A percentile compares a stretch with the other conserved stretches of the same genome.
These are phyloP conservation scores for Pristiophorus japonicus DNA, from an alignment of 2,113 vertebrate species.

Conservation along the genomic window DNA sequence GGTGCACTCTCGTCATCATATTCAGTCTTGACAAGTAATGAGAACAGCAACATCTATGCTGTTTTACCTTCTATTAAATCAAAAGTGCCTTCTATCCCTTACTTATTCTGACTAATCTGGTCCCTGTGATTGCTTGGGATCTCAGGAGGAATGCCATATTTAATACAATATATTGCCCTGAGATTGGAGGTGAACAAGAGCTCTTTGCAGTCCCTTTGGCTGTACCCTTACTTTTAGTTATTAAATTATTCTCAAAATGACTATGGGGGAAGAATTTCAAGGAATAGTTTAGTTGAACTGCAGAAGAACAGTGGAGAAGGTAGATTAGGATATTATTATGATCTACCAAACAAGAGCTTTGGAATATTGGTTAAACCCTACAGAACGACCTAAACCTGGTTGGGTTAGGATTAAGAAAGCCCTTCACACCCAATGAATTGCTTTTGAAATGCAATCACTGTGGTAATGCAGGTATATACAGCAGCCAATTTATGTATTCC, in stretches of 20 bases:
- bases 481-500: not conserved
- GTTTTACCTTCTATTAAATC: not conserved
- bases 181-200: not conserved
- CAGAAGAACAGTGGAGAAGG: not conserved
- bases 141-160: not conserved
- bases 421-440: not conserved
- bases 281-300: constrained; percentile 4
- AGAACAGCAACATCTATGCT: not conserved
- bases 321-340: not conserved
- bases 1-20: not conserved
- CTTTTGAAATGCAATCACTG: not conserved
- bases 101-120: not conserved
- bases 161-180: not conserved
- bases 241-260: not conserved
- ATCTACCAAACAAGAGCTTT: not conserved
- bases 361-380: not conserved
- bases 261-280: not conserved
- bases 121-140: not conserved
- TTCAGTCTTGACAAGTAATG: not conserved
- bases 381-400: not conserved
- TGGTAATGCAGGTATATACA: not conserved
- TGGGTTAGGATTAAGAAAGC: not conserved
- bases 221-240: not conserved
- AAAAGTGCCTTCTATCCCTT: not conserved
- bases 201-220: not conserved